Evolutionary conservation across 2,888 invertebrate species (phyloP).

Genomic region (Acleris literana): DNA sequence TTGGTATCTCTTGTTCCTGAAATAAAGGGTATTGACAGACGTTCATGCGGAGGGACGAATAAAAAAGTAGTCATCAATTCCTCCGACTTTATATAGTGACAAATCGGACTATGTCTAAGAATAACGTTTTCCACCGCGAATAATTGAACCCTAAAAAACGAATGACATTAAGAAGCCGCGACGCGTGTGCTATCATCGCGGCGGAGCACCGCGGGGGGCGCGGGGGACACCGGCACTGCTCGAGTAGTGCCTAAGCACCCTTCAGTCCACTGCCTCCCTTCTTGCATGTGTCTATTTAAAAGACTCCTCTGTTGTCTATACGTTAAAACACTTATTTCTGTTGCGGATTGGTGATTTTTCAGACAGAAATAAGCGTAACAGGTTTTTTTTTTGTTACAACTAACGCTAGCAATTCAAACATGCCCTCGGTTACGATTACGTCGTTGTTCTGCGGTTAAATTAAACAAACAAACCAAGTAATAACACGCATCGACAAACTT

Average conservation of each 20-base stretch:
- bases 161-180: constrained; percentile 22
- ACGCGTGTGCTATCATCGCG: constrained; percentile 31
- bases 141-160: constrained; percentile 31
- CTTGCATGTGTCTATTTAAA: constrained; percentile 29
- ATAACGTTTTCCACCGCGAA: constrained; percentile 3
- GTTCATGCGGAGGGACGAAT: too few relatives aligned
- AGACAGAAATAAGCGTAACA: too few relatives aligned
- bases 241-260: constrained; percentile 22
- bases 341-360: not conserved
- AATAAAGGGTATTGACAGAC: too few relatives aligned
- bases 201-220: constrained; percentile 7
- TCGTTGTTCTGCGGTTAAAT: not conserved
- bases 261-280: constrained; percentile 21
- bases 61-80: too few relatives aligned
- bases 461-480: constrained; percentile 10
- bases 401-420: too few relatives aligned
- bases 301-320: constrained; percentile 17
- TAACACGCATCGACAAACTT: not conserved
- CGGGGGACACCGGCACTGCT: constrained; percentile 15
- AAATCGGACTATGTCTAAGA: not conserved
- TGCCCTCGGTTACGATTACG: not conserved
- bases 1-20: too few relatives aligned
- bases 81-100: too few relatives aligned
- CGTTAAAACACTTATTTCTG: not conserved
- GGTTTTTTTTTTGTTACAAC: too few relatives aligned